Evolutionary conservation across 2,888 invertebrate genomes (phyloP).

Genomic region (Ecdyonurus torrentis): DNA sequence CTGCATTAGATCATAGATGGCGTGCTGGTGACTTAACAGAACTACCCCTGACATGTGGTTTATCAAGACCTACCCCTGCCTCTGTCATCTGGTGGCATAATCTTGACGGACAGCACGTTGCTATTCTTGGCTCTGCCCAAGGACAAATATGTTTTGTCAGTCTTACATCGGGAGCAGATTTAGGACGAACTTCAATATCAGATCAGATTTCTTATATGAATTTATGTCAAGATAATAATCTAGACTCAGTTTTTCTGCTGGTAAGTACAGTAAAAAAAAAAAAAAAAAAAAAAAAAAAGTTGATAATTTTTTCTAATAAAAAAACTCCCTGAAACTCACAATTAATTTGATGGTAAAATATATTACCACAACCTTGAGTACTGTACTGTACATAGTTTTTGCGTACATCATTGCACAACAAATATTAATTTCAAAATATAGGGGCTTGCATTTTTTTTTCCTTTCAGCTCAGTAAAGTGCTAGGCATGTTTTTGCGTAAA

Average conservation of each 20-base stretch:
- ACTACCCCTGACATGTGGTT: conserved; percentile 24
- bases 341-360: no score
- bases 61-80: conserved; percentile 32
- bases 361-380: no score
- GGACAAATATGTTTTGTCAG: conserved; percentile 52
- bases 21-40: conserved; percentile 36
- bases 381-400: background rate
- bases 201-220: conserved; percentile 44
- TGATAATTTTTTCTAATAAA: background rate
- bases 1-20: conserved; percentile 38
- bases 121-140: conserved; percentile 41
- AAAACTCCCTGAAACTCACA: background rate
- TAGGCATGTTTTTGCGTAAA: conserved; percentile 7
- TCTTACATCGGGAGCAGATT: conserved; percentile 46
- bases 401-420: background rate
- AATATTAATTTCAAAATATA: background rate
- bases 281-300: background rate
- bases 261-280: conserved; percentile 13
- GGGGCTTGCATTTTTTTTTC: background rate
- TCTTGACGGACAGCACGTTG: conserved; percentile 47
- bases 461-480: background rate
- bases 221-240: conserved; percentile 53
- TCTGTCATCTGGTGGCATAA: conserved; percentile 65
- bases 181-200: conserved; percentile 45
- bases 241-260: conserved; percentile 30